These are phyloP conservation scores for Hymenochirus boettgeri DNA, from an alignment of 2,113 vertebrate genomes.

Conservation along the genomic window DNA sequence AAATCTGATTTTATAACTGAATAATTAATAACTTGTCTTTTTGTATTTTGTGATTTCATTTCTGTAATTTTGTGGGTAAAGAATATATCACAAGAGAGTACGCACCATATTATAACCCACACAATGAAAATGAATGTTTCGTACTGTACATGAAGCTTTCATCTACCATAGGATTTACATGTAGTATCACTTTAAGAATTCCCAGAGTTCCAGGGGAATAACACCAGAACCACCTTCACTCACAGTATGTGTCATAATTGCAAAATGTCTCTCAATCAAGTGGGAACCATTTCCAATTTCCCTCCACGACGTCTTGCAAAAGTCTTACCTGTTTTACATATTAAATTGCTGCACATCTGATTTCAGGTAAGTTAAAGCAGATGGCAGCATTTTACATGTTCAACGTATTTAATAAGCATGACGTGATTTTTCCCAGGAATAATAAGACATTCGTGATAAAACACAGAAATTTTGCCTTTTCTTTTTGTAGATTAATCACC, in stretches of 20 bases:
- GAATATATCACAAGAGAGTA: constrained; percentile 10
- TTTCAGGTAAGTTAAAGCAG: constrained; percentile 33
- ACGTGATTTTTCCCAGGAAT: constrained; percentile 8
- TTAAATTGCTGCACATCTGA: constrained; percentile 13
- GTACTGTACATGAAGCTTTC: constrained; percentile 19
- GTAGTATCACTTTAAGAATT: constrained; percentile 22
- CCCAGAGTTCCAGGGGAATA: constrained; percentile 19
- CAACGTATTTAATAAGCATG: constrained; percentile 17
- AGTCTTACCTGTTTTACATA: constrained; percentile 25
- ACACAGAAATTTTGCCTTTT: neutral
- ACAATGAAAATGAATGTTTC: constrained; percentile 5
- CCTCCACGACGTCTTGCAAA: neutral
- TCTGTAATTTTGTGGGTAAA: neutral
- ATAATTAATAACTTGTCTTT: too few species aligned
- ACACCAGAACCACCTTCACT: constrained; percentile 16
- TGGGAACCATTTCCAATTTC: constrained; percentile 25
- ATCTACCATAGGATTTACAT: constrained; percentile 36
- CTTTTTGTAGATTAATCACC: constrained; percentile 17
- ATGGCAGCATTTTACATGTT: constrained; percentile 36
- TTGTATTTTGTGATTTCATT: too few species aligned
- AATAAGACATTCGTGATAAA: constrained; percentile 25
- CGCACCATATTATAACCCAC: constrained; percentile 8
- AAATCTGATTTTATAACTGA: too few species aligned
- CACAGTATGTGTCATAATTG: constrained; percentile 21
- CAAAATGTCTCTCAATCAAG: constrained; percentile 13